Evolutionary conservation across 2,797 vertebrate genomes (phyloP), one percentile per base, ranked within the genome.

Genomic region (Picus viridis): DNA sequence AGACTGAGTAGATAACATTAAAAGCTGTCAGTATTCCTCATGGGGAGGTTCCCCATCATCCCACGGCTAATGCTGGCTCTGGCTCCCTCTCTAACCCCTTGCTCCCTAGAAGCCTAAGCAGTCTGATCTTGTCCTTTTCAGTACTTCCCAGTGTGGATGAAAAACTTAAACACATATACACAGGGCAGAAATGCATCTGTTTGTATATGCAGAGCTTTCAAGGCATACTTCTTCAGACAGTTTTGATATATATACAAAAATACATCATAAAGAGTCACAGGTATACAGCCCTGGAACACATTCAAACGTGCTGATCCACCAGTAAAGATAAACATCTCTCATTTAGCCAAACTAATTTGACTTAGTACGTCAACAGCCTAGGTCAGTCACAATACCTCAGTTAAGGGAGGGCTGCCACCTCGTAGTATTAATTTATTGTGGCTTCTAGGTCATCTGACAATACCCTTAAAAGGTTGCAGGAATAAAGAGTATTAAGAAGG

Each of bases 51-150:
- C 12, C 39, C 8, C 10, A 68, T 58, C 12, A 34, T 2, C 3
- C 36, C 49, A 26, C 2, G 4, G 27, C 43, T 62, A 41, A 5
- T 23, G 14, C 12, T 51, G n/a, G 72, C 29, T 27, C 12, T 51
- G n/a, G 72, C 29, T 27, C 19, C 1, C 7, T n/a, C 6, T 58
- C 30, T 56, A 6, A 2, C 10, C 19, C 9, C 3, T 12, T 12
- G 34, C 30, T 81, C 32, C 47, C 43, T n/a, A 19, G 0, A 4
- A 53, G 34, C 49, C 47, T 36, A 47, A 0, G 0, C 10, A 49
- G 39, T 16, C 45, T 57, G 22, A 64, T 64, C 53, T 29, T 16
- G 7, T 9, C 16, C 27, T 22, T 76, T 74, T 73, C 26, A 43
- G 18, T 16, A 59, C 34, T 22, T 45, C n/a, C 45, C 34, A 63